Evolutionary conservation across 2,113 vertebrate species (phyloP), one percentile per base, ranked within the genome.

Genomic region (Ictidomys tridecemlineatus): DNA sequence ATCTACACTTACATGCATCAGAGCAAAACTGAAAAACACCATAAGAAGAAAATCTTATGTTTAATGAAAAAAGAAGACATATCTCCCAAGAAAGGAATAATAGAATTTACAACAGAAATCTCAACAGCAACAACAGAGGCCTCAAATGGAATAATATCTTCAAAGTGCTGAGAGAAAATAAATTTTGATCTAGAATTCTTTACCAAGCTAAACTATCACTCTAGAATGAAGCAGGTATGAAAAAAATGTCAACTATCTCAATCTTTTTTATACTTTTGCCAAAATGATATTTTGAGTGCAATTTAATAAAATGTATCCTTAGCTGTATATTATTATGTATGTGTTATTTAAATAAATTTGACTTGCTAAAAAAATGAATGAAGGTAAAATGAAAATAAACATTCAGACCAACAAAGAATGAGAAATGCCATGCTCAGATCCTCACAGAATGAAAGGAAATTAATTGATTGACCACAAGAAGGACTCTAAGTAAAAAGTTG

Each of bases 181-280:
- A 67, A 30, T 67, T 92, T 90, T 77, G 84, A 70, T 11, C 4
- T 65, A 94, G 76, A 84, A 53, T 94, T 83, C 17, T 89, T 93
- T 79, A 86, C 45, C 5, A 94, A 56, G 28, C n/a, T 63, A 65
- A 94, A 94, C 2, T 83, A 37, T 73, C 45, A 67, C 56, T 65
- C 8, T 86, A 86, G 82, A 86, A 78, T 76, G n/a, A 80, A 76
- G 32, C 13, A 82, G 82, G 39, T 17, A 56, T 83, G 11, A 53
- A 86, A 65, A 51, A 45, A 78, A 39, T 39, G 11, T 85, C 58
- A 82, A 82, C 37, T 39, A 82, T 10, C 78, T 61, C 78, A 82
- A 37, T 58, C n/a, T 61, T 39, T 37, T 18, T 83, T 63, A 42
- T 83, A 63, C 7, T 42, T 5, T 37, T 26, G 24, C n/a, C n/a